A percentile compares a stretch with the other conserved stretches of the same genome.
Conservation (phyloP, 1,140 invertebrate genomes). For the Bilobella aurantiaca region DNA sequence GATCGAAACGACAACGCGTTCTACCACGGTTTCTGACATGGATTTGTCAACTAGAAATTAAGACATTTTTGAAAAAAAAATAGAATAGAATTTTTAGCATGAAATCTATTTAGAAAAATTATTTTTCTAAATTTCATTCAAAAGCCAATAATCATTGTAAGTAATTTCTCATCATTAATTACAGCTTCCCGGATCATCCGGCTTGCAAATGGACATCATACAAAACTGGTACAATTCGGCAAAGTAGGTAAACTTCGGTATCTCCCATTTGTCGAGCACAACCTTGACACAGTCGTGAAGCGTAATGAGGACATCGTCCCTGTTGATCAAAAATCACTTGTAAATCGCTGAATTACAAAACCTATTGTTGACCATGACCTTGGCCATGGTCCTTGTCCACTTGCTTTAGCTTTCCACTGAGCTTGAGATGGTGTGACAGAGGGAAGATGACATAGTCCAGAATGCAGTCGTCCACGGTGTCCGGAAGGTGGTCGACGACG, state of each 20-base stretch:
- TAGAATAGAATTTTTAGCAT: not conserved
- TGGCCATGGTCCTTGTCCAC: not conserved
- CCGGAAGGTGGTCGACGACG: not conserved
- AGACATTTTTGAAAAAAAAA: conserved; percentile 4
- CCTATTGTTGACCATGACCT: not conserved
- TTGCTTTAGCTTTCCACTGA: not conserved
- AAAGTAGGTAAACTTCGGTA: not conserved
- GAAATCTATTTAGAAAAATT: not conserved
- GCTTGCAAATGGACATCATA: not conserved
- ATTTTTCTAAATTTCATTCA: not conserved
- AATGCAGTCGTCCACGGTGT: not conserved
- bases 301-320: not conserved
- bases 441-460: not conserved
- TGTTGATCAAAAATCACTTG: not conserved
- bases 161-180: not conserved
- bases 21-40: not conserved
- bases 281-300: not conserved
- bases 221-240: not conserved
- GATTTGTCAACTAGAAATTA: not conserved
- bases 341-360: not conserved
- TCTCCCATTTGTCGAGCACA: not conserved
- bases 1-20: not conserved
- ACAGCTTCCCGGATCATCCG: not conserved
- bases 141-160: not conserved
- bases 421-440: not conserved